These are phyloP conservation scores for Seriola aureovittata DNA, from an alignment of 2,113 vertebrate species.

Conservation along the genomic window DNA sequence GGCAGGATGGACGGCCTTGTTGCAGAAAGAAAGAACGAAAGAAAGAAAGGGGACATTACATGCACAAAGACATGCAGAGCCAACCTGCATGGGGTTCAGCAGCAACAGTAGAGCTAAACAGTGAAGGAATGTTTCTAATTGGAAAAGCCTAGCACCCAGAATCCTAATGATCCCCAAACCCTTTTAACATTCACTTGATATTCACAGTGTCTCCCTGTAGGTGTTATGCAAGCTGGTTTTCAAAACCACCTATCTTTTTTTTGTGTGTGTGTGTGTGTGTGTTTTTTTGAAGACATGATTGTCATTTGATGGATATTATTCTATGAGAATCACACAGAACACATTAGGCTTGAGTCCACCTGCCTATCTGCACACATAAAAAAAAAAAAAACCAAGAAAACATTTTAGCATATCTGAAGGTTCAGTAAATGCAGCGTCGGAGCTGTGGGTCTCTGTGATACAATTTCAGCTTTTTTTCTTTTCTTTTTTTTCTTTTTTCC, in stretches of 20 bases:
- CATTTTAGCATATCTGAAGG: slow-evolving; percentile 40
- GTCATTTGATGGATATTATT: slow-evolving; percentile 56
- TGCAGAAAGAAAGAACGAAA: slow-evolving; percentile 2
- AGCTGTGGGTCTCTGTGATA: slow-evolving; percentile 12
- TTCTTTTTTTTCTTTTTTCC: neutral
- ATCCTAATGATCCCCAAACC: slow-evolving; percentile 60
- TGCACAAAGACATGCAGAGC: slow-evolving; percentile 35
- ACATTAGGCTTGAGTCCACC: slow-evolving; percentile 32
- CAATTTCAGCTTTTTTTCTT: slow-evolving; percentile 2
- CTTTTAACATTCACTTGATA: slow-evolving; percentile 67
- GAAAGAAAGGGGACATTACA: slow-evolving; percentile 45
- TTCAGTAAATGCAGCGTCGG: slow-evolving; percentile 29
- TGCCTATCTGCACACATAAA: neutral
- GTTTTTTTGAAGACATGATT: slow-evolving; percentile 63
- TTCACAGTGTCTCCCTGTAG: slow-evolving; percentile 57
- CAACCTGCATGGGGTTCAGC: slow-evolving; percentile 37
- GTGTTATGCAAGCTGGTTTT: slow-evolving; percentile 50
- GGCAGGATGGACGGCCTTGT: slow-evolving; percentile 20
- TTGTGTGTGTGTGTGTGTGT: slow-evolving; percentile 15
- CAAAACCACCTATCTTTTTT: slow-evolving; percentile 44
- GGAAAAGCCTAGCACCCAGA: slow-evolving; percentile 44
- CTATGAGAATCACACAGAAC: slow-evolving; percentile 39
- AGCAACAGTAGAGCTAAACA: slow-evolving; percentile 38
- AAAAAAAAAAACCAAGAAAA: neutral
- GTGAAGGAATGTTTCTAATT: slow-evolving; percentile 63